Evolutionary conservation across 2,797 vertebrate species (phyloP).

Genomic region (Chromobotia macracanthus): DNA sequence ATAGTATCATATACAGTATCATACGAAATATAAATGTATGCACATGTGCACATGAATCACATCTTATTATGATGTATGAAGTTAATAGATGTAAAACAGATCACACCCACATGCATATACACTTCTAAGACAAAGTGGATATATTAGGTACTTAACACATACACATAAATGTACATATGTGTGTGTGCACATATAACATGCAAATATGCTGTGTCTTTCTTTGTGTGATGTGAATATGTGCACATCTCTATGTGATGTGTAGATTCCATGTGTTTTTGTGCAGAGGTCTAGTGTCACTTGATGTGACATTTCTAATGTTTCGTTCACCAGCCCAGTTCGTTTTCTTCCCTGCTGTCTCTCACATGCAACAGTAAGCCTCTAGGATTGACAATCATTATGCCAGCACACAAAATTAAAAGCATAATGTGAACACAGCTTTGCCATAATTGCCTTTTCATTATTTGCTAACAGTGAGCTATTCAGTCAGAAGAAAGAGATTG

Average conservation of each 20-base stretch:
- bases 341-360: slow-evolving; percentile 95
- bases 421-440: slow-evolving; percentile 96
- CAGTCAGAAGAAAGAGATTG: slow-evolving; percentile 98
- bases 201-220: slow-evolving; percentile 1
- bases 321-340: slow-evolving; percentile 97
- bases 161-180: slow-evolving; percentile 25
- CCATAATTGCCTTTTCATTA: slow-evolving; percentile 99
- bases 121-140: neutral
- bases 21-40: neutral
- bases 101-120: slow-evolving; percentile 52
- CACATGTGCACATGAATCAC: slow-evolving; percentile 71
- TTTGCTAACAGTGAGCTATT: slow-evolving; percentile 99
- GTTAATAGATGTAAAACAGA: slow-evolving; percentile 18
- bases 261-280: slow-evolving; percentile 49
- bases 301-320: slow-evolving; percentile 99
- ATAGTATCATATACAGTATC: neutral
- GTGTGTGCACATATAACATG: neutral
- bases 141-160: neutral
- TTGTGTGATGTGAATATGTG: slow-evolving; percentile 16
- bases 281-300: slow-evolving; percentile 86
- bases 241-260: slow-evolving; percentile 37
- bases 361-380: slow-evolving; percentile 98
- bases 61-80: too few species aligned
- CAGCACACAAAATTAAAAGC: slow-evolving; percentile 94
- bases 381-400: slow-evolving; percentile 98